phyloP scores from a whole-genome alignment of 2,113 vertebrate genomes.

The Dromiciops gliroides region DNA sequence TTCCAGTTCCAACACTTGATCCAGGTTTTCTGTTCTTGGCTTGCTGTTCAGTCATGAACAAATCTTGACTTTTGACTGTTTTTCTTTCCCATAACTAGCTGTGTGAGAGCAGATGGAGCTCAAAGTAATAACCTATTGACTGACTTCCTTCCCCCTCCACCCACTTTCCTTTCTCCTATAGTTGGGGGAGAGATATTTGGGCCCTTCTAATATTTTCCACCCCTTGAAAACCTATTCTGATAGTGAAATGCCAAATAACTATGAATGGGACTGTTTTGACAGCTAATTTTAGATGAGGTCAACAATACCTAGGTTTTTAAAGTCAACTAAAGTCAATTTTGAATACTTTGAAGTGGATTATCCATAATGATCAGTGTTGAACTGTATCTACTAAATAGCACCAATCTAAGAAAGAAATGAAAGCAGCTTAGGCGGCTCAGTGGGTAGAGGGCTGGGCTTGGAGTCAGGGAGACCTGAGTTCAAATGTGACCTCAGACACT shows the following conservation, averaged over 20 bases:
- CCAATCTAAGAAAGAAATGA: background rate
- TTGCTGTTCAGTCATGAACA: slow-evolving; percentile 3
- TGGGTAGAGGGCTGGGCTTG: no score
- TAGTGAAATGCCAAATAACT: background rate
- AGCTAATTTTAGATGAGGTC: background rate
- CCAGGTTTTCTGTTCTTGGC: slow-evolving; percentile 23
- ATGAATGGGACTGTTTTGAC: background rate
- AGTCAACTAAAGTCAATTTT: background rate
- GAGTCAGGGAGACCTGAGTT: no score
- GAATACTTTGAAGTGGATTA: background rate
- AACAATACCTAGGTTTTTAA: background rate
- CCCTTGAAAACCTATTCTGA: slow-evolving; percentile 22
- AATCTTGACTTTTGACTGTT: background rate
- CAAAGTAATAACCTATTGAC: slow-evolving; percentile 34
- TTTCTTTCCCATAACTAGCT: slow-evolving; percentile 39
- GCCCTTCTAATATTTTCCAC: slow-evolving; percentile 13
- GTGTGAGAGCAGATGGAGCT: slow-evolving; percentile 27
- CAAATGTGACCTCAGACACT: no score
- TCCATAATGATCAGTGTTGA: background rate
- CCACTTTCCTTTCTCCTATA: slow-evolving; percentile 30
- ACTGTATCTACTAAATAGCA: background rate
- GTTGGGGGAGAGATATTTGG: background rate
- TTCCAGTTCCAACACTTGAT: background rate
- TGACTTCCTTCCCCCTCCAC: slow-evolving; percentile 4
- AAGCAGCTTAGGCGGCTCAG: background rate